Evolutionary conservation across 2,888 invertebrate species (phyloP), one percentile per base, ranked within the genome.

Genomic region (Cheilosia impressa): DNA sequence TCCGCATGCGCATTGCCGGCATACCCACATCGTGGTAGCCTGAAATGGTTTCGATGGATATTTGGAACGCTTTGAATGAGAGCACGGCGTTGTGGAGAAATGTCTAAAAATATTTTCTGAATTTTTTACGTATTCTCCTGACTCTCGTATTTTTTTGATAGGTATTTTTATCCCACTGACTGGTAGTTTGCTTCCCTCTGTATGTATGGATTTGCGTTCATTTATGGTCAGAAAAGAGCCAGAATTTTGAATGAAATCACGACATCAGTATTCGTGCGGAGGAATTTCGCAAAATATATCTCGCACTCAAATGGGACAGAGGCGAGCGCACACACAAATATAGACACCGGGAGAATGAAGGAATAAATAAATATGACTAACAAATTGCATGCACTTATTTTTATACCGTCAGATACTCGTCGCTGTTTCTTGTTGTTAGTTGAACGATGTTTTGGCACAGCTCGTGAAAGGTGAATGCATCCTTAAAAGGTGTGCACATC

Each of bases 401-500:
- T 85, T 76, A 77, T 80, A 78, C 68, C 55, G 63, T 60, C 66
- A 65, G 58, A 76, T 75, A 55, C 62, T 45, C 10, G 19, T 13
- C 38, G 17, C 13, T 57, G 55, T 50, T 57, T 60, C 65, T 50
- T 62, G 47, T 73, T 71, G n/a, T 45, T 53, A 71, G 41, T 15
- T 80, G 76, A 80, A 55, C 63, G 83, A 79, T 84, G 78, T 76
- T 77, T 87, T 87, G 87, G 87, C 82, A 87, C 52, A 62, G 34
- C 66, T 66, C 15, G 13, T 45, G 52, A 77, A 85, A 87, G 85
- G 87, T 87, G 88, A 85, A 87, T 88, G 90, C 89, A 90, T 90
- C 90, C 91, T 90, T 91, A 90, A 91, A 90, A 90, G 90, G 90
- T 90, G 90, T 88, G 90, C 88, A n/a, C 53, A 47, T 52, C 47